phyloP scores from a whole-genome alignment of 2,797 vertebrate genomes.

The Chelon labrosus region DNA sequence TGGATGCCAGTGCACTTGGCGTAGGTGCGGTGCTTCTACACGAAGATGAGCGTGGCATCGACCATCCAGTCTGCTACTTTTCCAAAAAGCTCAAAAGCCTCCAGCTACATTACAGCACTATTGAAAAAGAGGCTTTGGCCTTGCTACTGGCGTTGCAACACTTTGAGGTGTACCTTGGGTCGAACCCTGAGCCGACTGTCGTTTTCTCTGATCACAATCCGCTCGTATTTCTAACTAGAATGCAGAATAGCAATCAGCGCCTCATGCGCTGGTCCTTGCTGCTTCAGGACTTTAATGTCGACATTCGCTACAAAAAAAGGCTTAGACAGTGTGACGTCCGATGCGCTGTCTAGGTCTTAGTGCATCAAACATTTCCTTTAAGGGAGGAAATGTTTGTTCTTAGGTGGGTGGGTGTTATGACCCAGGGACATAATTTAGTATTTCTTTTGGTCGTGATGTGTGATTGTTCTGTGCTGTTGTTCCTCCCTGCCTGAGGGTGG shows the following conservation, averaged over 20 bases:
- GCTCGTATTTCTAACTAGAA: not conserved
- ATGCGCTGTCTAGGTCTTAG: not conserved
- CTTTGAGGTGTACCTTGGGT: too few relatives aligned
- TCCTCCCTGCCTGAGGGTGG: too few relatives aligned
- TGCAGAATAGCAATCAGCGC: not conserved
- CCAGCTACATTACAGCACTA: not conserved
- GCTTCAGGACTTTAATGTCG: not conserved
- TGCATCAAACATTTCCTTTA: not conserved
- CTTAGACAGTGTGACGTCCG: not conserved
- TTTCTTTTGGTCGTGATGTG: too few relatives aligned
- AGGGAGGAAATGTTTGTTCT: not conserved
- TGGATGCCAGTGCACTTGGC: not conserved
- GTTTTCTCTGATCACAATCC: too few relatives aligned
- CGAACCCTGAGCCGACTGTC: too few relatives aligned
- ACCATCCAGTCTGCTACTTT: not conserved
- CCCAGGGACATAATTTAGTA: too few relatives aligned
- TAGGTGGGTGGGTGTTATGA: not conserved
- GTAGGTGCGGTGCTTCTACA: not conserved
- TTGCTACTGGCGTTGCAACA: too few relatives aligned
- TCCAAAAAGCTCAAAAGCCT: not conserved
- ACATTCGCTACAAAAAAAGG: not conserved
- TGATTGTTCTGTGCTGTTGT: too few relatives aligned
- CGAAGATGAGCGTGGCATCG: not conserved
- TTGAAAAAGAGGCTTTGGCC: not conserved
- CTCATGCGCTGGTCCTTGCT: not conserved